Conservation (phyloP, 2,113 vertebrate genomes). For the Hypomesus transpacificus region DNA sequence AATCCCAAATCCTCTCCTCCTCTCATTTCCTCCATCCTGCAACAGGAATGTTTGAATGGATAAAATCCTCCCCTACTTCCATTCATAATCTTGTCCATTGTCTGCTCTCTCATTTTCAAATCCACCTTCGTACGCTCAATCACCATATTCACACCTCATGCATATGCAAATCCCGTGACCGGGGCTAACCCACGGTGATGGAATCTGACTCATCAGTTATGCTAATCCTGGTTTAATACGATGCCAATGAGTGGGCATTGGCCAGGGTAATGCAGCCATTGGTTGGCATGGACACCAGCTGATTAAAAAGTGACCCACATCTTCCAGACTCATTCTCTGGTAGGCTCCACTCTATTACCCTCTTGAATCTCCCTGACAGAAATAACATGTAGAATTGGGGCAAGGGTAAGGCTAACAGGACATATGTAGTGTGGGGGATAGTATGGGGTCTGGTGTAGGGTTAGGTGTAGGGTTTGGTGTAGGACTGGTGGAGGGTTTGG, state of each 20-base stretch:
- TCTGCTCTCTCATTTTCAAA: not conserved
- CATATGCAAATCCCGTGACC: slow-evolving; percentile 28
- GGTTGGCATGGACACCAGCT: slow-evolving; percentile 6
- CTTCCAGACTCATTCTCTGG: slow-evolving; percentile 46
- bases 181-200: slow-evolving; percentile 19
- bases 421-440: too few species aligned
- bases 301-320: slow-evolving; percentile 67
- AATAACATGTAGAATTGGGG: slow-evolving; percentile 22
- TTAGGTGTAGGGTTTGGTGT: too few species aligned
- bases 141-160: slow-evolving; percentile 13
- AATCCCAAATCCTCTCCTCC: not conserved
- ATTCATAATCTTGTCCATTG: not conserved
- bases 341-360: slow-evolving; percentile 52
- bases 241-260: slow-evolving; percentile 6
- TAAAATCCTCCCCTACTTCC: not conserved
- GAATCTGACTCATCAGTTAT: slow-evolving; percentile 51
- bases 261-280: slow-evolving; percentile 1
- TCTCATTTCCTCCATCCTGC: not conserved
- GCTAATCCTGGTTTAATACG: slow-evolving; percentile 42
- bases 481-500: too few species aligned
- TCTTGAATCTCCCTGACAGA: slow-evolving; percentile 51
- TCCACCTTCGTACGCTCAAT: not conserved
- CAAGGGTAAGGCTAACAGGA: too few species aligned
- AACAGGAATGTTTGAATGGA: not conserved
- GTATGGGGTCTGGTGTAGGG: too few species aligned